Evolutionary conservation across 2,113 vertebrate species (phyloP).

Genomic region (Phaethon lepturus): DNA sequence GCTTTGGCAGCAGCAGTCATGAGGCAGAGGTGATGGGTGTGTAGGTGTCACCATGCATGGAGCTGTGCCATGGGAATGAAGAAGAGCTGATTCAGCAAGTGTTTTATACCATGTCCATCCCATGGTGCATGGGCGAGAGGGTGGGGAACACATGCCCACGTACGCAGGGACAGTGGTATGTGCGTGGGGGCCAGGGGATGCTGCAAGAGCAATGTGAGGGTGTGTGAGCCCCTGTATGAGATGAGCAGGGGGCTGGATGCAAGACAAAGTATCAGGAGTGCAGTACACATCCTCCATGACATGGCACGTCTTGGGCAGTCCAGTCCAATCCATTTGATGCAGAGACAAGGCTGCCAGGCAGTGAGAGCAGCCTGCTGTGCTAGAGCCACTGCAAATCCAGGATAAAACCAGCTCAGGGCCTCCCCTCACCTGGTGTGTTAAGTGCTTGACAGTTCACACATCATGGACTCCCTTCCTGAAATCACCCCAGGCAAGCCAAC

Average conservation of each 20-base stretch:
- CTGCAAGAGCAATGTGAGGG: background rate
- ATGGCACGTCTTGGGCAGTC: background rate
- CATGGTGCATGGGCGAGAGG: accelerated
- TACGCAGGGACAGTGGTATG: accelerated
- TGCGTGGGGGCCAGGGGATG: accelerated
- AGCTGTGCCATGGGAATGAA: background rate
- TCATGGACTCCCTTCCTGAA: background rate
- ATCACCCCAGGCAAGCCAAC: background rate
- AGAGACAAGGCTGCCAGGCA: background rate
- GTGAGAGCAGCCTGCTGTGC: background rate
- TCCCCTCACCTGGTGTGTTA: background rate
- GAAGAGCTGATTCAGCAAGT: background rate
- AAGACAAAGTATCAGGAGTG: background rate
- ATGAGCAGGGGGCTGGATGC: background rate
- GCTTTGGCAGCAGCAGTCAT: background rate
- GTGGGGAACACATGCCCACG: accelerated
- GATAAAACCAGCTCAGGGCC: background rate
- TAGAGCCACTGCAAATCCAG: background rate
- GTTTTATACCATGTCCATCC: background rate
- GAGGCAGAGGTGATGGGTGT: accelerated
- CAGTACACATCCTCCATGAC: background rate
- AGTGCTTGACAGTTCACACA: background rate
- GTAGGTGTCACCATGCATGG: background rate
- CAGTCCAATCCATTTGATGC: background rate
- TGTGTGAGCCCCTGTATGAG: background rate